Percentiles rank a stretch among this genome's conserved stretches.
Evolutionary conservation across 2,113 vertebrate species (phyloP).

Genomic region (Neotoma lepida): DNA sequence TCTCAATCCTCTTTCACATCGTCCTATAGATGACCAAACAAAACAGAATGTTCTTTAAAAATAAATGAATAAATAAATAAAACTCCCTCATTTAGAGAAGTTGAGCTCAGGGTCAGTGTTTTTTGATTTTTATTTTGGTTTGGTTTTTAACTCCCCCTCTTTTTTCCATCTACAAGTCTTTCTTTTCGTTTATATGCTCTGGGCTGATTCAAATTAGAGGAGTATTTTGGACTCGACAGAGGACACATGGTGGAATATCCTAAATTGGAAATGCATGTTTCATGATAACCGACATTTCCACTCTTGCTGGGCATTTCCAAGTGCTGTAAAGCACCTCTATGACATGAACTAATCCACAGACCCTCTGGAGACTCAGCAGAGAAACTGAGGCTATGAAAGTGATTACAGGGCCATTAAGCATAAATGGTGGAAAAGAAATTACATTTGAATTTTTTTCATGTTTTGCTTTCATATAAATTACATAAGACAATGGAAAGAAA

Average conservation of each 20-base stretch:
- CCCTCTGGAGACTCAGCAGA: conserved; percentile 75
- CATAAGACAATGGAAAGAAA: conserved; percentile 79
- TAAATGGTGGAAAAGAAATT: conserved; percentile 80
- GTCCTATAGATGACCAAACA: conserved; percentile 59
- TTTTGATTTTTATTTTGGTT: conserved; percentile 45
- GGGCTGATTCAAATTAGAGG: conserved; percentile 79
- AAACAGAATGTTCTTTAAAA: conserved; percentile 64
- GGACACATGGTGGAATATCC: conserved; percentile 72
- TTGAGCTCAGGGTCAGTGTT: conserved; percentile 68
- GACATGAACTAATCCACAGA: conserved; percentile 73
- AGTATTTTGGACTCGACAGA: conserved; percentile 71
- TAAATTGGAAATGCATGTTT: conserved; percentile 82
- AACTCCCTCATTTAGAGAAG: conserved; percentile 48
- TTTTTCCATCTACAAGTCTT: conserved; percentile 37
- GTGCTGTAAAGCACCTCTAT: conserved; percentile 74
- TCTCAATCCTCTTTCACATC: conserved; percentile 47
- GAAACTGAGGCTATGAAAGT: conserved; percentile 80
- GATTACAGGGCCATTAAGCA: conserved; percentile 78
- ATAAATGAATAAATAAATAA: conserved; percentile 40
- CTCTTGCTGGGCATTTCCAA: conserved; percentile 74
- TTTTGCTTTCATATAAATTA: conserved; percentile 80
- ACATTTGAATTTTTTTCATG: conserved; percentile 74
- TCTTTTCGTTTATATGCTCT: conserved; percentile 71
- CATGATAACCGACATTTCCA: conserved; percentile 75
- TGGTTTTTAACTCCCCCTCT: neutral